phyloP scores from a whole-genome alignment of 2,888 invertebrate species.

The Spatulosminthurus flaviceps region DNA sequence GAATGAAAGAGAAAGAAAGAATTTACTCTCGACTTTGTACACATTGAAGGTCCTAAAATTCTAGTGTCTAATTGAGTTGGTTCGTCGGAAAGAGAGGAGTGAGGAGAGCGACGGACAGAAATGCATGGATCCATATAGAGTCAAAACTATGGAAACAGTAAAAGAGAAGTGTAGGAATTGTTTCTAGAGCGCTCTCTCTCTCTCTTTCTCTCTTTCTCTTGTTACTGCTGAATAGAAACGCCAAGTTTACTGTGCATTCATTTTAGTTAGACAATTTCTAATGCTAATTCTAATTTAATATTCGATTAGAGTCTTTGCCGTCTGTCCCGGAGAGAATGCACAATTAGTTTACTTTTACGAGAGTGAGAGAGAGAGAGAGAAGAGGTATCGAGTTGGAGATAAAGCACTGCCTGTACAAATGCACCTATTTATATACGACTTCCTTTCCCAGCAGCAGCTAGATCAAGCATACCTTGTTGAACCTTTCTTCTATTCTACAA shows the following conservation, averaged over 20 bases:
- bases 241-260: conserved; percentile 29
- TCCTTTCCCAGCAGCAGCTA: too few species aligned
- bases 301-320: conserved; percentile 40
- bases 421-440: too few species aligned
- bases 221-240: not conserved
- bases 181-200: too few species aligned
- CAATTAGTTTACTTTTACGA: conserved; percentile 34
- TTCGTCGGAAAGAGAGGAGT: not conserved
- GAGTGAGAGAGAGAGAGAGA: not conserved
- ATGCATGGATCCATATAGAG: not conserved
- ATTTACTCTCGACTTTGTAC: too few species aligned
- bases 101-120: conserved; percentile 19
- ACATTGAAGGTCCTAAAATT: conserved; percentile 1
- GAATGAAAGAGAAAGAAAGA: too few species aligned
- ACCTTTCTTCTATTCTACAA: too few species aligned
- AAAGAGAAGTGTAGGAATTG: too few species aligned
- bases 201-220: too few species aligned
- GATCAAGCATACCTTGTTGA: too few species aligned
- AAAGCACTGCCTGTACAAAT: not conserved
- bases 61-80: conserved; percentile 11
- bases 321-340: conserved; percentile 34
- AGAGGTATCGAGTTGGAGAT: conserved; percentile 11
- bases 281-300: conserved; percentile 46
- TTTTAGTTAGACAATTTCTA: conserved; percentile 42
- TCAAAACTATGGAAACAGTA: not conserved